Evolutionary conservation across 1,140 invertebrate species (phyloP), one percentile per base, ranked within the genome.

Genomic region (Orchestia grillus): DNA sequence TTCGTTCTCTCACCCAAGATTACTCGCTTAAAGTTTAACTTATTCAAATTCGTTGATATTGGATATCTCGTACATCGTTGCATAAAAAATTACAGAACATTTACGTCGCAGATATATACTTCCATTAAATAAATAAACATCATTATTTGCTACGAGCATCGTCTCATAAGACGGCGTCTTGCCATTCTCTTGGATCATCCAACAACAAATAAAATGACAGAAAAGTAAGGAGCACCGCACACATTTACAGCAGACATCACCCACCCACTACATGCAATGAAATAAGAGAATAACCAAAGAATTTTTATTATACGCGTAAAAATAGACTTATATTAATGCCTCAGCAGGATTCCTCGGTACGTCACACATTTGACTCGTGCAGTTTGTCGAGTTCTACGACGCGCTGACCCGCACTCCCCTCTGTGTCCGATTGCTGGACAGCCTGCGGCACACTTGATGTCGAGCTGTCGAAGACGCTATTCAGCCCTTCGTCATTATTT

Each of bases 281-380:
- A 77, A 77, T 77, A 77, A 77, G 62, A 19, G 47, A 77, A 77
- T 77, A 77, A 53, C 47, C 62, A 77, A 77, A 23, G 62, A 77
- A 15, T 77, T 77, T 3, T 19, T 77, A 77, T 77, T 28, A 77
- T 77, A 3, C 3, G 36, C 62, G 36, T 28, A 23, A 77, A 36
- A 77, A 77, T 28, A 77, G 62, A 77, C 28, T 77, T 3, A 15
- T 23, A 77, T 77, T 77, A 19, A 77, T 36, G 11, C 11, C 15
- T 77, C 62, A 36, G 1, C 3, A 36, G 28, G 36, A 77, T 36
- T 77, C 28, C 62, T 3, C 62, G 15, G 62, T 36, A 28, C 28
- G 88, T 91, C 44, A 94, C 40, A 94, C 92, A 45, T 94, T 94
- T 11, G 92, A 94, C 36, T 94, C 92, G 44, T 94, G 92, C 19